Percentiles rank a stretch among this genome's conserved stretches.
Conservation (phyloP, 2,113 vertebrate species). For the Ondatra zibethicus region DNA sequence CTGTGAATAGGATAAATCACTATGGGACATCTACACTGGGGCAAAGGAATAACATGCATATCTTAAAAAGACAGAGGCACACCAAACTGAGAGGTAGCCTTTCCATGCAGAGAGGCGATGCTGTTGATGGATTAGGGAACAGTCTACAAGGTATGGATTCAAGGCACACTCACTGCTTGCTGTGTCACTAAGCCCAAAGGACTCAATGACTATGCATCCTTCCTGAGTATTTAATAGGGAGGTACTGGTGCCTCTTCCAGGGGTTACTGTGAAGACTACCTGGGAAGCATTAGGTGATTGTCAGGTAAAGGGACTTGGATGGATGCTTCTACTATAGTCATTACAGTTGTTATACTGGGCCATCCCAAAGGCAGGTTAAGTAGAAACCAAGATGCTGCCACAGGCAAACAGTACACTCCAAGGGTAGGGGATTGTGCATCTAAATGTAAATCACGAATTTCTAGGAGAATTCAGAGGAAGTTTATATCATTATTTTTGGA, state of each 20-base stretch:
- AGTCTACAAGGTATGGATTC: background rate
- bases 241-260: background rate
- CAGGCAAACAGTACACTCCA: background rate
- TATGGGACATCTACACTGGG: background rate
- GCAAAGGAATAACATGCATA: background rate
- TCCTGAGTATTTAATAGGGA: background rate
- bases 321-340: background rate
- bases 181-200: no score
- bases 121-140: no score
- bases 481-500: background rate
- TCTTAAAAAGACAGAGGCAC: background rate
- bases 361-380: background rate
- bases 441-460: background rate
- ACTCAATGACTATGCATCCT: background rate
- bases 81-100: background rate
- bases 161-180: background rate
- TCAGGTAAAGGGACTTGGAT: rapidly evolving
- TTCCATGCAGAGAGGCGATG: background rate
- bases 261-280: no score
- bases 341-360: rapidly evolving
- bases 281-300: background rate
- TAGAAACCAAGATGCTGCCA: background rate
- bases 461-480: background rate
- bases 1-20: background rate
- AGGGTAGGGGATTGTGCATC: background rate